Conservation (phyloP, 2,797 vertebrate species). For the Xerus rutilus region DNA sequence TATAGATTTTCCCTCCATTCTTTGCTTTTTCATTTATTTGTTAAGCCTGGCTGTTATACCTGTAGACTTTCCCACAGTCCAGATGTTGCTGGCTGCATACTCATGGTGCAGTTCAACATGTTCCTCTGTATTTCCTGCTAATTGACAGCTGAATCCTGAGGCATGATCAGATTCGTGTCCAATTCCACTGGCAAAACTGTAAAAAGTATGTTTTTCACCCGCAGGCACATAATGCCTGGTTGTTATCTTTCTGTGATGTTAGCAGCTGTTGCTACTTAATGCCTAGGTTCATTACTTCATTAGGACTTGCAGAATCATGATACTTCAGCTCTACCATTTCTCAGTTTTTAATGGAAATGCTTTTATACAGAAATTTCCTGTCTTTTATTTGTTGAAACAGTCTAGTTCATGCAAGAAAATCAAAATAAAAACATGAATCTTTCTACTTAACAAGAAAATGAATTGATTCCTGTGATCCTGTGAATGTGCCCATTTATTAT, state of each 20-base stretch:
- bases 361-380: not conserved
- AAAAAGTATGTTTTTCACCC: not conserved
- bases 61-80: not conserved
- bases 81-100: not conserved
- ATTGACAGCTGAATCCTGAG: not conserved
- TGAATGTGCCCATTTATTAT: not conserved
- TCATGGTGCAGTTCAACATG: fast-evolving
- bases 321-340: not conserved
- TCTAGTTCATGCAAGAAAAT: not conserved
- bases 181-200: not conserved
- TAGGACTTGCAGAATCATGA: not conserved
- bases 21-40: constrained; percentile 1
- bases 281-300: not conserved
- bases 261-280: not conserved
- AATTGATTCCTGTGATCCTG: not conserved
- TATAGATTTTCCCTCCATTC: not conserved
- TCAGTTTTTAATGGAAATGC: not conserved
- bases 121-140: not conserved
- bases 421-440: not conserved
- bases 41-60: not conserved
- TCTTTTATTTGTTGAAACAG: constrained; percentile 35
- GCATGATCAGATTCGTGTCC: not conserved
- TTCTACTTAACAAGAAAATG: constrained; percentile 11
- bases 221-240: not conserved
- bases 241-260: not conserved